Conservation (phyloP, 2,888 invertebrate species). For the Acleris literana region DNA sequence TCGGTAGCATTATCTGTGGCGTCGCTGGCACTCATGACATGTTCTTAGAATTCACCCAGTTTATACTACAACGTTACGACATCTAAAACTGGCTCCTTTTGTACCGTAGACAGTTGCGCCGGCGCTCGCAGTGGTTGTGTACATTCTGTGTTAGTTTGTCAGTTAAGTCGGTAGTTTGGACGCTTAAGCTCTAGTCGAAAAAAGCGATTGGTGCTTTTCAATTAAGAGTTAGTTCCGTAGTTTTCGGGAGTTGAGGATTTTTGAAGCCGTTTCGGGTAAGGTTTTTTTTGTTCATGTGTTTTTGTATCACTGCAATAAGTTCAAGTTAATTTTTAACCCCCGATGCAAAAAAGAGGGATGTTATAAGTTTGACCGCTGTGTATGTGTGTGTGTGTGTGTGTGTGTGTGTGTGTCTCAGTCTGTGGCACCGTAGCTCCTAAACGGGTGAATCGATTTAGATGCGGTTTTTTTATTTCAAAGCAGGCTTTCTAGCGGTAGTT, state of each 20-base stretch:
- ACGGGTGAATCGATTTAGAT: too few relatives aligned
- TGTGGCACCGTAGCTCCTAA: too few relatives aligned
- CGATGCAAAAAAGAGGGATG: too few relatives aligned
- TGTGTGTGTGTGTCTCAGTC: too few relatives aligned
- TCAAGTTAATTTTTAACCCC: too few relatives aligned
- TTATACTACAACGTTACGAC: slow-evolving; percentile 18
- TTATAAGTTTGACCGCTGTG: too few relatives aligned
- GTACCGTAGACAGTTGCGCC: slow-evolving; percentile 28
- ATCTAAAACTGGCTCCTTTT: slow-evolving; percentile 31
- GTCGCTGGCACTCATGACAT: slow-evolving; percentile 22
- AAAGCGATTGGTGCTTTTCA: slow-evolving; percentile 2
- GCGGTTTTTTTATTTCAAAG: too few relatives aligned
- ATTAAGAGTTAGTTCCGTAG: background rate
- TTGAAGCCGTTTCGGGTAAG: background rate
- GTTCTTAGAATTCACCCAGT: slow-evolving; percentile 33
- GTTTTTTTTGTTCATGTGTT: background rate
- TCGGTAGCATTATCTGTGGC: background rate
- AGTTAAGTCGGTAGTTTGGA: background rate
- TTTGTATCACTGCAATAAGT: too few relatives aligned
- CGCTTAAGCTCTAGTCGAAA: slow-evolving; percentile 8
- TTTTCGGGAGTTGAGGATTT: too few relatives aligned
- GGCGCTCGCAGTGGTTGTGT: slow-evolving; percentile 14
- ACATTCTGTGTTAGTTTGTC: slow-evolving; percentile 29
- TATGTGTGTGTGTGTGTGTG: too few relatives aligned
- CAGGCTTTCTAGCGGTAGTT: too few relatives aligned